A percentile compares a stretch with the other conserved stretches of the same genome.
Evolutionary conservation across 2,113 vertebrate genomes (phyloP).

Genomic region (Cynopterus brachyotis): DNA sequence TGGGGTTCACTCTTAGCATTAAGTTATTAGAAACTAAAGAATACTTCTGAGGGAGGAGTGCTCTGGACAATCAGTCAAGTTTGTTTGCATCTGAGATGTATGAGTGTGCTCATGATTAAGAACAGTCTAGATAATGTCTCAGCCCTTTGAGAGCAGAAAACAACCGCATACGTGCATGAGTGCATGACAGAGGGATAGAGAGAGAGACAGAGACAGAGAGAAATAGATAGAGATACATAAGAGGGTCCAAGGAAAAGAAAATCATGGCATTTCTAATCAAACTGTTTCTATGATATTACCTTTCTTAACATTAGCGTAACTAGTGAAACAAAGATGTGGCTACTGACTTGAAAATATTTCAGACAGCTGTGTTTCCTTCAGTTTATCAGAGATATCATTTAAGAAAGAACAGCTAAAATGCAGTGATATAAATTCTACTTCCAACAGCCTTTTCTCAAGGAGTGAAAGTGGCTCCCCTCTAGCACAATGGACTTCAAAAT

Average conservation of each 20-base stretch:
- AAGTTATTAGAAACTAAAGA: not conserved
- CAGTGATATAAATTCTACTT: not conserved
- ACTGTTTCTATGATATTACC: not conserved
- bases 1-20: not conserved
- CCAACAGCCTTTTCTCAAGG: not conserved
- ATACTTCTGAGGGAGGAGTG: not conserved
- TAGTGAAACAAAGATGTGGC: not conserved
- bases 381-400: slow-evolving; percentile 45
- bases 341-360: slow-evolving; percentile 53
- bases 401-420: slow-evolving; percentile 25
- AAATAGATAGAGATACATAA: not conserved
- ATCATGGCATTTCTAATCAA: not conserved
- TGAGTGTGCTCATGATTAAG: not conserved
- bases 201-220: not conserved
- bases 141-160: not conserved
- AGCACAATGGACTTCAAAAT: not conserved
- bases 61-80: not conserved
- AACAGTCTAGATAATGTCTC: not conserved
- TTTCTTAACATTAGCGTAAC: slow-evolving; percentile 25
- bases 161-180: not conserved
- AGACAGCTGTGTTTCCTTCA: slow-evolving; percentile 10
- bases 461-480: not conserved
- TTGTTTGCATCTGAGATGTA: not conserved
- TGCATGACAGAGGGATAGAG: not conserved
- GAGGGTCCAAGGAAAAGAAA: not conserved